Base-by-base conservation (phyloP, 1,140 invertebrate species). In the Heliconius melpomene region DNA sequence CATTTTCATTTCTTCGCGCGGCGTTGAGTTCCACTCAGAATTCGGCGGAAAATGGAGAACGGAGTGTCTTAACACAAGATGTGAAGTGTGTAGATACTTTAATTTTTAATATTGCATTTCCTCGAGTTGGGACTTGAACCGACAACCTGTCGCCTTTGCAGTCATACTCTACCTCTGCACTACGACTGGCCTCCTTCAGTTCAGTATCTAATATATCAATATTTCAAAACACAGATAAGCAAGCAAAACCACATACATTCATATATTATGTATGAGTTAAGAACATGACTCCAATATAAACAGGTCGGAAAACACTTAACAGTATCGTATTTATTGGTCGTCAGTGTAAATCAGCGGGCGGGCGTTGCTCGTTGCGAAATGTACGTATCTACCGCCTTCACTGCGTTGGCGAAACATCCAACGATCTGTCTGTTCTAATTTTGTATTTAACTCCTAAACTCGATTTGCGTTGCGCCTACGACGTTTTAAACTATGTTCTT, bases 301-400 rank as follows among this genome's bases (percentile, higher is more conserved):
- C 70, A 50, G 13, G 76, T 77, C 46, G 46, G 40, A 11, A 77
- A 72, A 77, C 23, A 66, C 60, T 66, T 72, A 29, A 52, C 29
- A 54, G 70, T 38, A 77, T 52, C 70, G 76, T 52, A 77, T 77
- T 77, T 77, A 77, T 77, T 72, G 32, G 32, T 72, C 70, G 76
- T 77, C 76, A 77, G 40, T 77, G 20, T 77, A 77, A 77, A 77
- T 77, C 70, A 54, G 70, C 70, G 40, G 40, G 40, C 70, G 13
- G 38, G 75, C 29, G 76, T 72, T 72, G 76, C 70, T 29, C 18
- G 38, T 77, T 77, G 76, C 70, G 76, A 77, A 77, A 46, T 16
- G 13, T 46, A 46, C 40, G 38, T 9, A 11, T 40, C 40, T 46
- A 46, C 75, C 75, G 57, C 60, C 20, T 72, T 72, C 71, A n/a